Evolutionary conservation across 2,113 vertebrate species (phyloP).

Genomic region (Egretta garzetta): DNA sequence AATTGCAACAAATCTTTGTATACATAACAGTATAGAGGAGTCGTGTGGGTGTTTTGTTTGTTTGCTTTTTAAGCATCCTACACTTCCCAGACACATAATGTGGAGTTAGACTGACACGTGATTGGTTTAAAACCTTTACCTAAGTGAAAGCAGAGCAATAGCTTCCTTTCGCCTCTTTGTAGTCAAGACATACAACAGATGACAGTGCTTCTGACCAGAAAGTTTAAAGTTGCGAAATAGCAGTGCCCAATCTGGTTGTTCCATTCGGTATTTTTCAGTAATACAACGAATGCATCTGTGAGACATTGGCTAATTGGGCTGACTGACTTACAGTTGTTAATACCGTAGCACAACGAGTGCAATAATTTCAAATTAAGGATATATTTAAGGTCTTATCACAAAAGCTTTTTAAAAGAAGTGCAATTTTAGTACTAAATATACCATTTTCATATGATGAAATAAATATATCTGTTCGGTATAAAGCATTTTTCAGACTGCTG

Average conservation of each 20-base stretch:
- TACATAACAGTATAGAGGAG: neutral
- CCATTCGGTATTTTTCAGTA: neutral
- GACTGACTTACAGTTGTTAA: neutral
- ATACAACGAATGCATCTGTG: neutral
- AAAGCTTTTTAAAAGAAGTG: neutral
- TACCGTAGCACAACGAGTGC: neutral
- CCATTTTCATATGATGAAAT: neutral
- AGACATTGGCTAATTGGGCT: neutral
- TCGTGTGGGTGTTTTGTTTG: fast-evolving
- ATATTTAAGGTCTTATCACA: neutral
- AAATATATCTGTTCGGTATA: neutral
- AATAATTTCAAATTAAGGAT: neutral
- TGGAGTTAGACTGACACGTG: neutral
- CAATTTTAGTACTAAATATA: neutral
- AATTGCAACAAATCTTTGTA: neutral
- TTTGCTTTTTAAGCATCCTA: neutral
- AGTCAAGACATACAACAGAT: neutral
- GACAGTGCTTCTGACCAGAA: neutral
- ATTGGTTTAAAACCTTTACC: neutral
- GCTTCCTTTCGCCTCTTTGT: neutral
- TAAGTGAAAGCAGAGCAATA: neutral
- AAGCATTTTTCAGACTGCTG: neutral
- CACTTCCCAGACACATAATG: neutral
- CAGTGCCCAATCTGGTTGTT: neutral
- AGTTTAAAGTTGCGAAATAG: neutral